Conservation (phyloP, 2,113 vertebrate species). For the Leptodactylus fuscus region DNA sequence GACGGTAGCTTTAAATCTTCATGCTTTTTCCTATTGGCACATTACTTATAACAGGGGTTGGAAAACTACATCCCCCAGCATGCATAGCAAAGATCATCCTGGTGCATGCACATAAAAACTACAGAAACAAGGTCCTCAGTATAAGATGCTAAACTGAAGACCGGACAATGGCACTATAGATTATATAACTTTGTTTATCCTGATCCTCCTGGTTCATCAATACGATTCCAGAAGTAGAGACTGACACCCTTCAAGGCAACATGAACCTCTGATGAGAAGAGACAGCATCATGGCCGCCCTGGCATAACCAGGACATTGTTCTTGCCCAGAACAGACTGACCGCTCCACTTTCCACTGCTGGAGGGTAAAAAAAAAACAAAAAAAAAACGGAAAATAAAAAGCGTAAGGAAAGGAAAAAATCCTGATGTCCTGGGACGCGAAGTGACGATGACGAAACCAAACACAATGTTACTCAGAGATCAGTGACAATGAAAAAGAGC, state of each 20-base stretch:
- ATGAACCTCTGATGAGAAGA: background rate
- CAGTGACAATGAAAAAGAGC: slow-evolving; percentile 20
- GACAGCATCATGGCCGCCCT: background rate
- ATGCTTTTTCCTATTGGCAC: background rate
- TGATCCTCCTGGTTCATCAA: background rate
- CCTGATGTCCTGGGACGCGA: background rate
- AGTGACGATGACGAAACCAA: background rate
- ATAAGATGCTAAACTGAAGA: background rate
- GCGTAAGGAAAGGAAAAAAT: background rate
- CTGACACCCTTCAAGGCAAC: background rate
- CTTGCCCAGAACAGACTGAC: background rate
- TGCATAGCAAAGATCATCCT: too few species aligned
- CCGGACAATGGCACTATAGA: background rate
- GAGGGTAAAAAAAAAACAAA: background rate
- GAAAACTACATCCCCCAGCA: too few species aligned
- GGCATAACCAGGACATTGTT: background rate
- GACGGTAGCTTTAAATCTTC: background rate
- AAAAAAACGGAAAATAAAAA: background rate
- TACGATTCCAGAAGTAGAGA: background rate
- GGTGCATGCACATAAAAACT: too few species aligned
- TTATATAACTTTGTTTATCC: background rate
- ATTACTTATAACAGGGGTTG: too few species aligned
- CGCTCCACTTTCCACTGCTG: background rate
- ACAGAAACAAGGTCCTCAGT: too few species aligned
- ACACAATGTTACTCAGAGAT: slow-evolving; percentile 47